phyloP scores from a whole-genome alignment of 2,113 vertebrate genomes.

The Siphamia tubifer region DNA sequence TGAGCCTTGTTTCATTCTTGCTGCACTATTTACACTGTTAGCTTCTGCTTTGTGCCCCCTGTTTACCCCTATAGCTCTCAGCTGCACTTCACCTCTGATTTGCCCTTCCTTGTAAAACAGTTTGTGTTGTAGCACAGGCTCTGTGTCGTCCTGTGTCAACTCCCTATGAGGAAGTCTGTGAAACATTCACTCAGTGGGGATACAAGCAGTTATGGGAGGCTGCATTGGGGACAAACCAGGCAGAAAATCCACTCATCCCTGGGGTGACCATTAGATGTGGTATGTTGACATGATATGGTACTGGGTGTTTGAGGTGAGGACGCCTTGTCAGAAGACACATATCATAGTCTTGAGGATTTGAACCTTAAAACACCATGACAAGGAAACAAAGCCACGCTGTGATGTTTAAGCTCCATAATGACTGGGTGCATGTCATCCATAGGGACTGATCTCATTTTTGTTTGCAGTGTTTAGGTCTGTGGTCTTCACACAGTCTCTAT shows the following conservation, averaged over 20 bases:
- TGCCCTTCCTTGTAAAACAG: conserved; percentile 33
- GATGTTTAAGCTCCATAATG: conserved; percentile 55
- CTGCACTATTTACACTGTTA: conserved; percentile 26
- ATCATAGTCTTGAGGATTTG: conserved; percentile 43
- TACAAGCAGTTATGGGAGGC: conserved; percentile 51
- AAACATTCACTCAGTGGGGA: conserved; percentile 69
- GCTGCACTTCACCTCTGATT: conserved; percentile 32
- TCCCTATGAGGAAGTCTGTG: conserved; percentile 41
- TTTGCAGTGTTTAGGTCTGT: conserved; percentile 39
- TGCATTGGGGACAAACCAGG: conserved; percentile 68
- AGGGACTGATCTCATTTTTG: conserved; percentile 47
- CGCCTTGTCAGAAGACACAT: conserved; percentile 33
- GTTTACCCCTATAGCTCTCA: conserved; percentile 10
- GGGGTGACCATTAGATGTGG: conserved; percentile 62
- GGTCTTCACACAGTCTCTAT: conserved; percentile 4
- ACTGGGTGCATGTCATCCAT: conserved; percentile 50
- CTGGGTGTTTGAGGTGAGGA: conserved; percentile 46
- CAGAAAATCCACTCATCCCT: conserved; percentile 75
- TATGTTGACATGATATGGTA: conserved; percentile 43
- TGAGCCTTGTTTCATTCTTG: conserved; percentile 13
- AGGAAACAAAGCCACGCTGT: conserved; percentile 52
- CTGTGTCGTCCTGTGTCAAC: conserved; percentile 43
- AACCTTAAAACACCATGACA: conserved; percentile 53
- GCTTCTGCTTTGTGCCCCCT: conserved; percentile 24
- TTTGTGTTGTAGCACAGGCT: conserved; percentile 22